Conservation (phyloP, 2,797 vertebrate genomes). For the Tolypeutes matacus region DNA sequence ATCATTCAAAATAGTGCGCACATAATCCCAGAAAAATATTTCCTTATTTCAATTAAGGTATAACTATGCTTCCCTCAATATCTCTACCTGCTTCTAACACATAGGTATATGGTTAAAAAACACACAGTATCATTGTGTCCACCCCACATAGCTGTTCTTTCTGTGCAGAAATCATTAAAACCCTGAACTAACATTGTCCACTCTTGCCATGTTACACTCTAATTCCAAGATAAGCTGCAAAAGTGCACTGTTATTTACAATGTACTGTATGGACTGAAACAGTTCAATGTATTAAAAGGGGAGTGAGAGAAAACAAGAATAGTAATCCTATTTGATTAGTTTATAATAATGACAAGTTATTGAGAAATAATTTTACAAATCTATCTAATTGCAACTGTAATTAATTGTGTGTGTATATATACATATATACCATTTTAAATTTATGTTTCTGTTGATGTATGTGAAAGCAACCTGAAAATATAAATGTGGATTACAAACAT, state of each 20-base stretch:
- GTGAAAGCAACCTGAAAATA: background rate
- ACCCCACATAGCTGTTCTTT: background rate
- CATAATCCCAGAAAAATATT: background rate
- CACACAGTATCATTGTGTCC: too few relatives aligned
- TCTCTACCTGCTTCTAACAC: background rate
- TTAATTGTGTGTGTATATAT: background rate
- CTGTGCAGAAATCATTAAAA: background rate
- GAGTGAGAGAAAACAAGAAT: background rate
- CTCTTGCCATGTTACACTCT: background rate
- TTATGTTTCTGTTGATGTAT: background rate
- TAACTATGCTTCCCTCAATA: background rate
- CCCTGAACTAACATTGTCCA: background rate
- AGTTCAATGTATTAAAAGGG: background rate
- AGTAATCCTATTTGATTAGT: background rate
- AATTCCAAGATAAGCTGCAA: background rate
- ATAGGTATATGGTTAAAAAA: background rate
- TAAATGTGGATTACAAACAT: background rate
- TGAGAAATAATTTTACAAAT: background rate
- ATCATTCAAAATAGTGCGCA: background rate
- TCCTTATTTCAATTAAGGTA: background rate
- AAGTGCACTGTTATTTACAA: background rate
- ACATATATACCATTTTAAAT: background rate
- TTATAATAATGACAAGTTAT: background rate
- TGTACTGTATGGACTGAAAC: background rate
- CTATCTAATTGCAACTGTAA: background rate